Evolutionary conservation across 2,797 vertebrate genomes (phyloP).

Genomic region (Avahi laniger): DNA sequence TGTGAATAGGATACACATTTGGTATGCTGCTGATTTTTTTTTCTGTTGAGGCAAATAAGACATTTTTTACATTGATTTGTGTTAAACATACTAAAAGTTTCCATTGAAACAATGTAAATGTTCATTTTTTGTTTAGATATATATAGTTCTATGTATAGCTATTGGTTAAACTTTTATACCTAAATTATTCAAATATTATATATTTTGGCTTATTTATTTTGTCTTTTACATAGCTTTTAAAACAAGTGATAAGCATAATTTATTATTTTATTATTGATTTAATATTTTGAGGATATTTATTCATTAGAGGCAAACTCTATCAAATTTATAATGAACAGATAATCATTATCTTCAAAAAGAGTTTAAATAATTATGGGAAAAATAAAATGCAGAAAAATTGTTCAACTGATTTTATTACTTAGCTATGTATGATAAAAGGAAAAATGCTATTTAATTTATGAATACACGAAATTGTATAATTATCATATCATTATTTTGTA

Average conservation of each 20-base stretch:
- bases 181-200: background rate
- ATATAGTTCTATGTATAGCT: background rate
- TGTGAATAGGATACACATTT: background rate
- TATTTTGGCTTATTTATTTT: background rate
- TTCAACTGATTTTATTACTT: background rate
- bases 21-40: background rate
- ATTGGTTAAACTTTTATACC: background rate
- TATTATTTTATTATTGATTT: background rate
- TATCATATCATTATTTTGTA: background rate
- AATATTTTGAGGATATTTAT: background rate
- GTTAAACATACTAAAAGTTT: background rate
- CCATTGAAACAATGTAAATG: background rate
- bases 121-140: background rate
- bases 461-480: background rate
- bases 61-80: background rate
- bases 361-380: background rate
- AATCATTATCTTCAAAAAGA: background rate
- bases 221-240: background rate
- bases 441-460: background rate
- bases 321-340: background rate
- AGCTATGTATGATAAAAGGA: background rate
- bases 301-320: background rate
- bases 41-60: background rate
- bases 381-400: background rate
- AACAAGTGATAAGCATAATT: background rate